These are phyloP conservation scores for Crossoptilon crossoptilon DNA, from an alignment of 2,797 vertebrate genomes.

Conservation along the genomic window DNA sequence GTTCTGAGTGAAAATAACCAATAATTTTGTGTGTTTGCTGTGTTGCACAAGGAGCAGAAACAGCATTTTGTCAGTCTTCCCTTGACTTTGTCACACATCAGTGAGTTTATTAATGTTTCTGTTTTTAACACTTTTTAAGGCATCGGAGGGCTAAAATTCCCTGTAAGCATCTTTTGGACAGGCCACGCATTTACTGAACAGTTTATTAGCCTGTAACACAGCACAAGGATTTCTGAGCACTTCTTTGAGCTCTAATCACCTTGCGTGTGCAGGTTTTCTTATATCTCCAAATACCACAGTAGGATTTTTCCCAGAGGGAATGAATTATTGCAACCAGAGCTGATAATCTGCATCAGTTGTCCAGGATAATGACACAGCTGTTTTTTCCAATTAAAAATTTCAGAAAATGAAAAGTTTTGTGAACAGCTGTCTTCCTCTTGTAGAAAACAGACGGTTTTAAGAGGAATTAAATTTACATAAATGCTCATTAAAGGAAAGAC, in stretches of 20 bases:
- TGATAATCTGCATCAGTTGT: neutral
- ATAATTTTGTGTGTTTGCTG: neutral
- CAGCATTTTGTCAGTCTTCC: neutral
- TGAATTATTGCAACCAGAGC: neutral
- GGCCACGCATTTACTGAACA: neutral
- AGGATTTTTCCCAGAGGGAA: neutral
- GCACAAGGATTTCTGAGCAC: neutral
- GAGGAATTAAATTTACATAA: constrained; percentile 19
- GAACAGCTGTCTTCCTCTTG: neutral
- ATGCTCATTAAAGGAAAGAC: neutral
- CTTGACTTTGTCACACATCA: neutral
- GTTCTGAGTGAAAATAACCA: neutral
- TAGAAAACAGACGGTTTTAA: constrained; percentile 27
- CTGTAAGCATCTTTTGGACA: neutral
- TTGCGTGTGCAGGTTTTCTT: neutral
- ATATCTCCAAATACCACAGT: neutral
- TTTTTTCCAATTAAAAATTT: neutral
- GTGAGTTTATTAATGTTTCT: neutral
- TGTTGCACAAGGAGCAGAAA: neutral
- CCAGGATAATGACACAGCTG: neutral
- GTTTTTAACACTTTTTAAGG: neutral
- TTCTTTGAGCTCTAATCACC: neutral
- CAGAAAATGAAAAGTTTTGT: neutral
- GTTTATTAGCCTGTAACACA: neutral
- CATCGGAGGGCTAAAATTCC: neutral